Percentiles rank a stretch among this genome's conserved stretches.
Conservation (phyloP, 2,113 vertebrate species). For the Thalassarche chlororhynchos region DNA sequence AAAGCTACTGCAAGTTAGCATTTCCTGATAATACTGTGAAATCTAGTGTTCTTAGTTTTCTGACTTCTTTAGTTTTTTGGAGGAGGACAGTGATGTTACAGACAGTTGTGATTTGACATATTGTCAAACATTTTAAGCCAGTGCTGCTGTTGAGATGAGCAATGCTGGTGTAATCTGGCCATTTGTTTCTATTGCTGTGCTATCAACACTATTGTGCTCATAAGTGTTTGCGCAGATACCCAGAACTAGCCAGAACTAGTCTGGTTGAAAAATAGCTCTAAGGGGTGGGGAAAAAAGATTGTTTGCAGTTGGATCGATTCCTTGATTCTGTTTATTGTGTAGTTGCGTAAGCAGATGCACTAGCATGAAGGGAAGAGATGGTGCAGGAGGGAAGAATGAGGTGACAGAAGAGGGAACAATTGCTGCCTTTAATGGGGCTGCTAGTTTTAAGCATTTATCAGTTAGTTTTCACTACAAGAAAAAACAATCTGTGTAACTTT, state of each 20-base stretch:
- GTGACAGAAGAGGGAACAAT: neutral
- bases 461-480: neutral
- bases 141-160: neutral
- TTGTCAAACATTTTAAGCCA: neutral
- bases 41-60: neutral
- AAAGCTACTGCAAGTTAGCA: neutral
- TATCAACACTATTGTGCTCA: rapidly evolving
- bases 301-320: neutral
- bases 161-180: neutral
- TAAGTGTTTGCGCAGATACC: neutral
- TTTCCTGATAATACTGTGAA: neutral
- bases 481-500: neutral
- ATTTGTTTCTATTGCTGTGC: neutral
- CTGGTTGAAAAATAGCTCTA: neutral
- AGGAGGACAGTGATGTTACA: neutral
- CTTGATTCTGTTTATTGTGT: neutral
- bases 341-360: neutral
- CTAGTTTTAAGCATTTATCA: neutral
- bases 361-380: neutral
- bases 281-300: neutral
- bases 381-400: neutral
- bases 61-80: neutral
- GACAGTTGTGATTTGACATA: neutral
- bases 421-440: neutral
- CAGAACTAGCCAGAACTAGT: neutral